These are phyloP conservation scores for Sarcophaga subvicina DNA, from an alignment of 2,888 invertebrate species.

Conservation along the genomic window DNA sequence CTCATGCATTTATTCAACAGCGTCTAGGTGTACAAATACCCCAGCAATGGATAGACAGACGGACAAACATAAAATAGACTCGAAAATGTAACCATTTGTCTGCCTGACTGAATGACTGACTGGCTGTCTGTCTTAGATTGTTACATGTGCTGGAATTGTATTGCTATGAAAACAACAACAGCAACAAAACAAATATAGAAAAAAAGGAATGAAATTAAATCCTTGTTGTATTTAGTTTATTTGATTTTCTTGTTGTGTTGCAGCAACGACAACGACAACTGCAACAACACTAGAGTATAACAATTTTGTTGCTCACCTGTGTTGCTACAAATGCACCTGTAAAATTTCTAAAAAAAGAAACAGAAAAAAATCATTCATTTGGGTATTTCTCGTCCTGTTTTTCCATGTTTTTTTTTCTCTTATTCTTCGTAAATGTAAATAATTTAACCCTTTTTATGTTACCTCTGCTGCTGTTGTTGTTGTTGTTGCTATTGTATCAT, in stretches of 20 bases:
- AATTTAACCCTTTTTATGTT: slow-evolving; percentile 52
- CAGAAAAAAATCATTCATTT: slow-evolving; percentile 39
- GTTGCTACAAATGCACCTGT: slow-evolving; percentile 42
- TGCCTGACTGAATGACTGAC: slow-evolving; percentile 30
- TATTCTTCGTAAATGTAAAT: slow-evolving; percentile 47
- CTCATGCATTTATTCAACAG: slow-evolving; percentile 29
- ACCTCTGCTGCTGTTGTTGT: slow-evolving; percentile 5
- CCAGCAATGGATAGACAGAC: slow-evolving; percentile 20
- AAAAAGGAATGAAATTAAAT: slow-evolving; percentile 11
- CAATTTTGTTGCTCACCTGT: slow-evolving; percentile 39
- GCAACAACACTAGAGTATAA: background rate
- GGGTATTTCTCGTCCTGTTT: background rate
- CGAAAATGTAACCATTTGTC: slow-evolving; percentile 25
- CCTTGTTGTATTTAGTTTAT: slow-evolving; percentile 34
- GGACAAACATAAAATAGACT: slow-evolving; percentile 12
- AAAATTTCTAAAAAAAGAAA: slow-evolving; percentile 23
- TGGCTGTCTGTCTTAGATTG: background rate
- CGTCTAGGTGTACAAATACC: slow-evolving; percentile 1
- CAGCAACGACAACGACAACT: slow-evolving; percentile 4
- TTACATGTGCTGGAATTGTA: slow-evolving; percentile 37
- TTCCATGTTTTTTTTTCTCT: background rate
- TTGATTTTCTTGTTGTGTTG: slow-evolving; percentile 35
- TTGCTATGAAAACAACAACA: too few species aligned
- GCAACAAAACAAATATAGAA: too few species aligned
- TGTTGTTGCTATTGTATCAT: slow-evolving; percentile 14